Base-by-base conservation (phyloP, 2,888 invertebrate species). In the Alviniconcha strummeri region DNA sequence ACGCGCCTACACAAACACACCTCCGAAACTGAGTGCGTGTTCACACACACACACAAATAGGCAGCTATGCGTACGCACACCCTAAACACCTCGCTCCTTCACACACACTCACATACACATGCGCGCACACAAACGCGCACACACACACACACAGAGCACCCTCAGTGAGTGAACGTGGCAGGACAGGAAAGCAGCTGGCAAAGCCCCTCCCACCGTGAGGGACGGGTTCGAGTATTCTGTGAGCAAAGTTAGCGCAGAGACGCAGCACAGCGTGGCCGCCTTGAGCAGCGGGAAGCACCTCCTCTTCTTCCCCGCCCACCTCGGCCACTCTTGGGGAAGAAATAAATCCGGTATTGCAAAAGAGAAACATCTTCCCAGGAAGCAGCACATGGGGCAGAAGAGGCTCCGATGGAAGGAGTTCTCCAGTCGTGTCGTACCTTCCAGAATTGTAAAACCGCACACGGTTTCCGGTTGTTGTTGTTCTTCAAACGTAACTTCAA, bases 281-380 rank as follows among this genome's bases (percentile, higher is more conserved):
- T 82, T 82, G 82, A 82, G 82, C 82, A 76, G 60, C 17, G 60
- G 17, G 75, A 76, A 75, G 82, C 82, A 82, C 82, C 82, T 78
- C 55, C 64, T 52, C 64, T 64, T 52, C 64, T 60, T 11, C 57
- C 8, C 36, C 52, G 64, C 78, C 78, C 52, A 15, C 57, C 72
- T 19, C n/a, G 13, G 17, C 55, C 11, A 57, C 19, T 77, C 57
- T 77, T 4, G 4, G 60, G 60, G 60, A 60, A 60, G 13, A 60
- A 60, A 60, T 1, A 60, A 60, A 60, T 60, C 60, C 5, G 7
- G n/a, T 9, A 6, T 19, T 77, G 75, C 17, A 55, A 0, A 55
- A 15, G n/a, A 55, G 19, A 13, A 4, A 75, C 57, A 55, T 75
- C 75, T 75, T 75, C 64, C 78, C 64, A 15, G 64, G 64, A 77